A percentile compares a stretch with the other conserved stretches of the same genome.
phyloP scores from a whole-genome alignment of 2,888 invertebrate genomes.

The Tridacna gigas region DNA sequence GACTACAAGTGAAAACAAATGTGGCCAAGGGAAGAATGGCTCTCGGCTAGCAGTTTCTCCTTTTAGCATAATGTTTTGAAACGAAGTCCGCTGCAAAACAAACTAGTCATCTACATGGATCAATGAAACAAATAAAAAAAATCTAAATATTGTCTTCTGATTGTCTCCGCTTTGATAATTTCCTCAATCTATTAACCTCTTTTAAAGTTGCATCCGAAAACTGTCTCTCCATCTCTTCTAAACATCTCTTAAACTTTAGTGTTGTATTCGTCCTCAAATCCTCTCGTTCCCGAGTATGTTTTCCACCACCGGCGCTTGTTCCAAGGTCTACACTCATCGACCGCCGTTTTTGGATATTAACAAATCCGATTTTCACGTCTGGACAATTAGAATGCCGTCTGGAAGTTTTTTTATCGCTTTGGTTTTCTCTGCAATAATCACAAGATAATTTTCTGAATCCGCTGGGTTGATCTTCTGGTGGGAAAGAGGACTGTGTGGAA shows the following conservation, averaged over 20 bases:
- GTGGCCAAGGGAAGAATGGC: too few species aligned
- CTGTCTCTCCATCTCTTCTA: conserved; percentile 5
- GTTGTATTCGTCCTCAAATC: neutral
- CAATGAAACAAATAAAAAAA: too few species aligned
- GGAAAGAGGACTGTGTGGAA: neutral
- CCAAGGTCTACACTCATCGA: neutral
- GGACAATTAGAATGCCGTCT: neutral
- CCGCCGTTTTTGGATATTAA: neutral
- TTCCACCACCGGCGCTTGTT: neutral
- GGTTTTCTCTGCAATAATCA: neutral
- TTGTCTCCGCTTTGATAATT: neutral
- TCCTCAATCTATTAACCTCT: conserved; percentile 1
- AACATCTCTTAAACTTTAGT: neutral
- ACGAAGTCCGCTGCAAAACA: too few species aligned
- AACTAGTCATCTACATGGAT: too few species aligned
- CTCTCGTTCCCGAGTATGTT: neutral
- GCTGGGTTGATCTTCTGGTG: neutral
- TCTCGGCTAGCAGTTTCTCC: too few species aligned
- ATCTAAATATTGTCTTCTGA: neutral
- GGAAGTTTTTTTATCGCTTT: too few species aligned
- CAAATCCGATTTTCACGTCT: neutral
- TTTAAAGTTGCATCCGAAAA: neutral
- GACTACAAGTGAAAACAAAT: too few species aligned
- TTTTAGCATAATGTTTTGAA: too few species aligned
- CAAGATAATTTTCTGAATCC: neutral